phyloP scores from a whole-genome alignment of 2,888 invertebrate species.

The Atrina japonica region DNA sequence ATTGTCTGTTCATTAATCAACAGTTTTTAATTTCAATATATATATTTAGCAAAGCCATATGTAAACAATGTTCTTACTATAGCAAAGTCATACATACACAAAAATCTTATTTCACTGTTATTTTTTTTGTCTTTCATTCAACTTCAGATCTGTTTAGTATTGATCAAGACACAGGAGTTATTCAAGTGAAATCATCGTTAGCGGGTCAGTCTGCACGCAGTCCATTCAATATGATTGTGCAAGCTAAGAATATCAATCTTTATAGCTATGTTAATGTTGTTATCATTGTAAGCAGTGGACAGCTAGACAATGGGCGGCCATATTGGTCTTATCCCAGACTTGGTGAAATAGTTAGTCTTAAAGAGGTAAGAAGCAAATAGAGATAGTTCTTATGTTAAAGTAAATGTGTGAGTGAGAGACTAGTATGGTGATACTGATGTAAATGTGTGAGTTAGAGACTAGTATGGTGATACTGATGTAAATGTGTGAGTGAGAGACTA shows the following conservation, averaged over 20 bases:
- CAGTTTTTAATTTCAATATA: no score
- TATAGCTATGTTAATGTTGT: conserved; percentile 61
- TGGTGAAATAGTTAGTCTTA: conserved; percentile 14
- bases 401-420: no score
- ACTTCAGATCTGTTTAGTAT: conserved; percentile 15
- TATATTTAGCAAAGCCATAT: no score
- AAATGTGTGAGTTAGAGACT: not conserved
- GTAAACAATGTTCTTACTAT: no score
- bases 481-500: no score
- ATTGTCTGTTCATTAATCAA: no score
- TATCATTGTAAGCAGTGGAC: conserved; percentile 82
- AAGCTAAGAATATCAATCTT: conserved; percentile 61
- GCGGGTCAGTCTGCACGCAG: conserved; percentile 37
- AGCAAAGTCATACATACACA: no score
- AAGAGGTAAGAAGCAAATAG: not conserved
- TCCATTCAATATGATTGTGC: conserved; percentile 37
- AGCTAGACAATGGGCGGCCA: conserved; percentile 64
- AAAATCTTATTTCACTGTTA: no score
- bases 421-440: conserved; percentile 2
- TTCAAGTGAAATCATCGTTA: conserved; percentile 14
- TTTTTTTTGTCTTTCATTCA: no score
- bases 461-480: not conserved
- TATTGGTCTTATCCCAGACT: conserved; percentile 44
- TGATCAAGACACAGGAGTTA: conserved; percentile 17
- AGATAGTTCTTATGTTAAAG: no score